Evolutionary conservation across 1,140 invertebrate genomes (phyloP), one percentile per base, ranked within the genome.

Genomic region (Liolophura sinensis): DNA sequence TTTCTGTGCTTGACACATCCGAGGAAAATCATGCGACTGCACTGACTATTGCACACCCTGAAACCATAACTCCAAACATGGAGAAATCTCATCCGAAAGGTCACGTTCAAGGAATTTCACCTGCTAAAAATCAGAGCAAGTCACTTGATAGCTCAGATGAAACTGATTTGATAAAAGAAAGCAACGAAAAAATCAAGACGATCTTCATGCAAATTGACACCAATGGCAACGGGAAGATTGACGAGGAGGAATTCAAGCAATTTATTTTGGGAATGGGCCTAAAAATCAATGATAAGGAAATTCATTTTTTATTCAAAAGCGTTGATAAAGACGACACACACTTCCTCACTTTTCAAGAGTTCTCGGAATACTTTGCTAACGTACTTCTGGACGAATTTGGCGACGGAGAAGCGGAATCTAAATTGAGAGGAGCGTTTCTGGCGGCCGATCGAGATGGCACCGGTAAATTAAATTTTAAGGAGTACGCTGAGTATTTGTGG

Each of bases 181-280:
- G 61, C n/a, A 65, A 27, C 40, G 60, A 72, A 25, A 72, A 72
- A 58, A 22, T 72, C 20, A 72, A 72, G 51, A 58, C 51, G 0
- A 54, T 72, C 22, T 72, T 72, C 31, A 49, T 72, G 47, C 62
- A 67, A 50, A 60, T 72, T 31, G 70, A 72, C 31, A 63, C 57
- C 47, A 54, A 67, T n/a, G 70, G 70, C 16, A 69, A 72, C 46
- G 70, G 70, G 24, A 16, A 56, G n/a, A 46, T 72, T 16, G 64
- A 69, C 14, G 52, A 47, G 54, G 25, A 47, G 1, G 70, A 72
- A 61, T 72, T 72, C 60, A 48, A 14, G 20, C 24, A 31, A 12
- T 65, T 69, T 49, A n/a, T 72, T 4, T 31, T 63, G 22, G 57
- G 55, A 6, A 48, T 72, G 25, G 70, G 70, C 3, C n/a, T 72